Evolutionary conservation across 2,888 invertebrate species (phyloP).

Genomic region (Melinaea menophilus): DNA sequence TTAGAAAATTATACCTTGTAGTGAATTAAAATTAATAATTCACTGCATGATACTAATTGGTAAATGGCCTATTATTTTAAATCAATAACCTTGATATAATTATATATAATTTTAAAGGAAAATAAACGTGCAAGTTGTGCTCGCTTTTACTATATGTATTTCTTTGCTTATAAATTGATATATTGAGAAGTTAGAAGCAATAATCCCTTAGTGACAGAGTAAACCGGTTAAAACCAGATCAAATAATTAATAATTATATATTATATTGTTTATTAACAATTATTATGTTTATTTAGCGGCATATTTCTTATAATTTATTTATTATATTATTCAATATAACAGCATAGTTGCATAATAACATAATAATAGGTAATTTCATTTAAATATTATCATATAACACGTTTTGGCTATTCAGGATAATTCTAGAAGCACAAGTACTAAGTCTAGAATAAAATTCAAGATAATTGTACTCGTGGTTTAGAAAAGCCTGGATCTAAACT

Average conservation of each 20-base stretch:
- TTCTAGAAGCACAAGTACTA: conserved; percentile 16
- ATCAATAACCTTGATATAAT: neutral
- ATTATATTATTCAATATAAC: neutral
- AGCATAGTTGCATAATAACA: neutral
- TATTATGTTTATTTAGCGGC: no score
- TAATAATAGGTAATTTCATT: conserved; percentile 9
- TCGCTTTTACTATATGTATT: no score
- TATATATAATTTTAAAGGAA: no score
- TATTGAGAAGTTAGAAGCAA: no score
- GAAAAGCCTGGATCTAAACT: conserved; percentile 15
- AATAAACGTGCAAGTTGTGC: no score
- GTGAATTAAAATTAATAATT: neutral
- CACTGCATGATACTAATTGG: neutral
- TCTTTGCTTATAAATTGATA: no score
- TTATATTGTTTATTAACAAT: no score
- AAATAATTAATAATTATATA: no score
- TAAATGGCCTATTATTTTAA: neutral
- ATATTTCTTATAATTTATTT: neutral
- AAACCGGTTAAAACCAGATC: no score
- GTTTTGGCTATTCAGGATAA: conserved; percentile 17
- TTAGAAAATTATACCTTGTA: neutral
- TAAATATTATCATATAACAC: conserved; percentile 10
- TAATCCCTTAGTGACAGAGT: no score
- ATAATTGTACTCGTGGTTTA: conserved; percentile 23
- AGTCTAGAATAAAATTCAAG: conserved; percentile 14